phyloP scores from a whole-genome alignment of 2,113 vertebrate species.

The Epinephelus fuscoguttatus region DNA sequence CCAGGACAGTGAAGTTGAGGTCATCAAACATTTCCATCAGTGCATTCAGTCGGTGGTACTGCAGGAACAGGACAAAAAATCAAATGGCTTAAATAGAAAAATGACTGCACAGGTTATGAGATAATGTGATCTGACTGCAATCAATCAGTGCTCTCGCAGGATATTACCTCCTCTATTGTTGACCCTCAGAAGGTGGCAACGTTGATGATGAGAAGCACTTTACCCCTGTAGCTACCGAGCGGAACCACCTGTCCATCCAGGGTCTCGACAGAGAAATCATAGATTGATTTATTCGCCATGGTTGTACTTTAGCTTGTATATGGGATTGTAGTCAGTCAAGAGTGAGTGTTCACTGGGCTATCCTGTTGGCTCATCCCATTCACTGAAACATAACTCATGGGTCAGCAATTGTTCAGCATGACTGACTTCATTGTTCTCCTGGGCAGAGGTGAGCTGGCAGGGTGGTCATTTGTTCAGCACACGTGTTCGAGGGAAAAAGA shows the following conservation, averaged over 20 bases:
- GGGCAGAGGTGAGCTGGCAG: constrained; percentile 69
- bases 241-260: constrained; percentile 80
- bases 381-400: constrained; percentile 72
- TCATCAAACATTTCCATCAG: constrained; percentile 85
- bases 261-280: constrained; percentile 83
- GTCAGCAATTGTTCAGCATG: constrained; percentile 86
- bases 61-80: constrained; percentile 23
- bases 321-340: constrained; percentile 57
- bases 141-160: constrained; percentile 22
- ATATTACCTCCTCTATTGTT: constrained; percentile 84
- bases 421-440: constrained; percentile 80
- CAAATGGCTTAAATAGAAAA: constrained; percentile 19
- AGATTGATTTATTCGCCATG: constrained; percentile 79
- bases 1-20: constrained; percentile 82
- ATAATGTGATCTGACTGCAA: constrained; percentile 9
- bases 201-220: constrained; percentile 85
- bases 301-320: constrained; percentile 47
- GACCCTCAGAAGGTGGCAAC: constrained; percentile 88
- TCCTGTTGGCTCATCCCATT: constrained; percentile 67
- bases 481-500: constrained; percentile 40
- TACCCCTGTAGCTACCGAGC: constrained; percentile 77
- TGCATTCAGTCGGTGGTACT: constrained; percentile 88
- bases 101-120: not conserved
- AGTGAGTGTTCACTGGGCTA: constrained; percentile 58
- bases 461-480: constrained; percentile 66